Base-by-base conservation (phyloP, 2,797 vertebrate genomes). In the Cyclopterus lumpus region DNA sequence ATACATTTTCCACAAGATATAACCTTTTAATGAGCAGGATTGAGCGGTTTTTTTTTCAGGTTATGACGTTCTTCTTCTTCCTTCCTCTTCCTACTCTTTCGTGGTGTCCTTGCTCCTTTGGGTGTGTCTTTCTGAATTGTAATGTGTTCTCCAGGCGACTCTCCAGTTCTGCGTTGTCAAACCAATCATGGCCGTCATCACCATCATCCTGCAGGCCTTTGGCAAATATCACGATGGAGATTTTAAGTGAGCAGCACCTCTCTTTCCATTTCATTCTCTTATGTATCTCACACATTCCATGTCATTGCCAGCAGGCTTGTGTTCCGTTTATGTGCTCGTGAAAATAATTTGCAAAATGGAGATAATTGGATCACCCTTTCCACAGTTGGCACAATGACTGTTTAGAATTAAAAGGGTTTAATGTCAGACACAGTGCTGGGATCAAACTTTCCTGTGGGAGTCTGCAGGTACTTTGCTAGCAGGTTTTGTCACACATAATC, bases 101-200 rank as follows among this genome's bases (percentile, higher is more conserved):
- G 28, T 4, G 14, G 38, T 67, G 67, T 81, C 67, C 67, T 67
- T 73, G 38, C 65, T 77, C 85, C 73, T 48, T 71, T 78, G 12
- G 22, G 54, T 67, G 76, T 82, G 64, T 88, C 67, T 79, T 66
- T 85, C 64, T 84, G 62, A 76, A 77, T 49, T 71, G 54, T 28
- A 40, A 68, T 85, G 72, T 90, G 59, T 89, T 88, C 85, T 91
- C 69, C 90, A 99, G 98, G 98, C 98, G 42, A 99, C 97, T 0
- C 95, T 99, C 83, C 98, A 99, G 95, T 99, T 99, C 95, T 99
- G 98, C 72, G 95, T 98, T 0, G 96, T 99, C 91, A 99, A 99
- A 88, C 98, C 98, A 55, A 92, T 97, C 92, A 98, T 99, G 98
- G 96, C 98, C 0, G 80, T 95, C 58, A 67, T 96, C 93, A 99